These are phyloP conservation scores for Misgurnus anguillicaudatus DNA, from an alignment of 2,113 vertebrate genomes.

Conservation along the genomic window DNA sequence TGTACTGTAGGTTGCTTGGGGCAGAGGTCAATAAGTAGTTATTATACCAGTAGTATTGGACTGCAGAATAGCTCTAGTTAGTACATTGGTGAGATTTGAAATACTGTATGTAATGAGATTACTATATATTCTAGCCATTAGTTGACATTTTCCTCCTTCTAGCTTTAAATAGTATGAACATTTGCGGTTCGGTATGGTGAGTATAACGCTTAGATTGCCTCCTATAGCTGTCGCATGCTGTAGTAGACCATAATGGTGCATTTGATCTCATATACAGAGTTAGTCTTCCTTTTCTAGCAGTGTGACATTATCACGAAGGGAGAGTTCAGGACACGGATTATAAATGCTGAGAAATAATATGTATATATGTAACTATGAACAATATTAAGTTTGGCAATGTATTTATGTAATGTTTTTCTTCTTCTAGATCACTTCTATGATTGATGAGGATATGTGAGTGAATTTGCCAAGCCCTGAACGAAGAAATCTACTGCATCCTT, in stretches of 20 bases:
- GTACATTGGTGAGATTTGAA: background rate
- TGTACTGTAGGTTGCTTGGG: too few species aligned
- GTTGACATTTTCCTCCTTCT: too few species aligned
- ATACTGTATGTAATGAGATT: background rate
- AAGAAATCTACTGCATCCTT: slow-evolving; percentile 65
- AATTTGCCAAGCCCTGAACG: slow-evolving; percentile 67
- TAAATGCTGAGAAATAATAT: slow-evolving; percentile 14
- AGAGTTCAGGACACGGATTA: slow-evolving; percentile 3
- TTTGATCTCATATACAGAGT: slow-evolving; percentile 3
- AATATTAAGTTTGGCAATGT: slow-evolving; percentile 59
- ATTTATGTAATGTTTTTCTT: slow-evolving; percentile 59
- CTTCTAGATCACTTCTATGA: slow-evolving; percentile 69
- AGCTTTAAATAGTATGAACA: background rate
- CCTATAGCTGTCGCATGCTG: slow-evolving; percentile 6
- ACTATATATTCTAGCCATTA: background rate
- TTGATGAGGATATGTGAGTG: slow-evolving; percentile 74
- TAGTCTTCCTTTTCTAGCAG: background rate
- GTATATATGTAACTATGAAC: slow-evolving; percentile 12
- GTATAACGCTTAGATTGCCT: background rate
- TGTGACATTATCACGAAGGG: slow-evolving; percentile 23
- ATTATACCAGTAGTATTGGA: too few species aligned
- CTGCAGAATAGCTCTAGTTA: background rate
- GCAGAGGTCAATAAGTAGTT: too few species aligned
- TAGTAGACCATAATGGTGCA: background rate
- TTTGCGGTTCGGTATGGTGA: background rate